Percentiles rank a stretch among this genome's conserved stretches.
Evolutionary conservation across 2,888 invertebrate species (phyloP).

Genomic region (Dorcus parallelipipedus): DNA sequence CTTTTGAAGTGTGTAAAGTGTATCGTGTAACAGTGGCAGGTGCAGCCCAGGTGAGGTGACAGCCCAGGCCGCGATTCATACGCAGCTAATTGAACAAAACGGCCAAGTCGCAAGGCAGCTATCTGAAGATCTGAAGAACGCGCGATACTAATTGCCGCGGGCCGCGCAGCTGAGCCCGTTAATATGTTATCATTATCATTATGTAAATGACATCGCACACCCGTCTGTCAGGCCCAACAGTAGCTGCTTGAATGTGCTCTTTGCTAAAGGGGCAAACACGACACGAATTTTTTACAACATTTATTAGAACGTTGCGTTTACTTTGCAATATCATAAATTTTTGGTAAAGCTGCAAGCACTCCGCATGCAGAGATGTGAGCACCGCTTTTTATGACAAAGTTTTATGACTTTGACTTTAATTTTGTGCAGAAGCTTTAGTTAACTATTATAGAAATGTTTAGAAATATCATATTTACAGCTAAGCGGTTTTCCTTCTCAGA

Average conservation of each 20-base stretch:
- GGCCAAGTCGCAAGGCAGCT: conserved; percentile 25
- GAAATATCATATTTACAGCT: too few relatives aligned
- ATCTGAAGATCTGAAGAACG: conserved; percentile 35
- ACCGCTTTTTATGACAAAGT: too few relatives aligned
- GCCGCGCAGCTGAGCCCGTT: conserved; percentile 46
- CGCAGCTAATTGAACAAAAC: conserved; percentile 39
- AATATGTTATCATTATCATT: conserved; percentile 48
- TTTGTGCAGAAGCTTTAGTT: too few relatives aligned
- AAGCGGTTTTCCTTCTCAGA: too few relatives aligned
- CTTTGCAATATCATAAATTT: too few relatives aligned
- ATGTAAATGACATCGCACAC: conserved; percentile 40
- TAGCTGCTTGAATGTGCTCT: conserved; percentile 1
- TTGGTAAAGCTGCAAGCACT: too few relatives aligned
- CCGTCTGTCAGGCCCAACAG: conserved; percentile 8
- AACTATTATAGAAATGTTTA: too few relatives aligned
- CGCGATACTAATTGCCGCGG: conserved; percentile 43
- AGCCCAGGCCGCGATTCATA: conserved; percentile 37
- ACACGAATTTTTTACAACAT: too few relatives aligned
- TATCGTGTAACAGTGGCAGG: conserved; percentile 29
- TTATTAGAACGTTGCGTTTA: too few relatives aligned
- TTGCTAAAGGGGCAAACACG: background rate
- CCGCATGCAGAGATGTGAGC: too few relatives aligned
- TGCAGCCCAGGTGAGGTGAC: conserved; percentile 37
- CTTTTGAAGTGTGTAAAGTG: conserved; percentile 23
- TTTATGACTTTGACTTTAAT: too few relatives aligned